Conservation (phyloP, 1,140 invertebrate genomes). For the Drosophila mayri region DNA sequence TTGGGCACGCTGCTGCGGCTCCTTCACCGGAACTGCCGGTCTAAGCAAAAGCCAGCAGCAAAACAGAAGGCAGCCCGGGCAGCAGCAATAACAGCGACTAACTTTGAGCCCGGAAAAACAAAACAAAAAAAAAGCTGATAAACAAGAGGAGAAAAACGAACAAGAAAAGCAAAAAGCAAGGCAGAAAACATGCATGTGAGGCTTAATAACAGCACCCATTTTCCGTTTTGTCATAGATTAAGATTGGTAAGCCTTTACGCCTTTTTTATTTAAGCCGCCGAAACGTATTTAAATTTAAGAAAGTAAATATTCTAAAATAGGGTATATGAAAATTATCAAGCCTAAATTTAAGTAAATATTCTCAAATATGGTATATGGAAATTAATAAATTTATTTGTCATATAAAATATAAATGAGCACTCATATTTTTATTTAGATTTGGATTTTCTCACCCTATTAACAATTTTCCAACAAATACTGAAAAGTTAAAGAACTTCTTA, state of each 20-base stretch:
- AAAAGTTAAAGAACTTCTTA: neutral
- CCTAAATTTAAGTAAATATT: too few species aligned
- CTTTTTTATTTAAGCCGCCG: neutral
- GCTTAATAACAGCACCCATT: slow-evolving; percentile 20
- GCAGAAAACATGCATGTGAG: slow-evolving; percentile 33
- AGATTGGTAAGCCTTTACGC: neutral
- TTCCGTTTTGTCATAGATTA: slow-evolving; percentile 11
- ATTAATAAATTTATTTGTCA: neutral
- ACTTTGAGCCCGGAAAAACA: slow-evolving; percentile 20
- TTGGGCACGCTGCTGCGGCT: slow-evolving; percentile 70
- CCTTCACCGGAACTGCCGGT: slow-evolving; percentile 60
- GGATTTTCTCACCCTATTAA: too few species aligned
- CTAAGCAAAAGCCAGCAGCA: slow-evolving; percentile 49
- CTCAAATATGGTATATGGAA: too few species aligned
- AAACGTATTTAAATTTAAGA: neutral
- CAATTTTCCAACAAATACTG: neutral
- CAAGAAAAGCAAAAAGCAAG: slow-evolving; percentile 5
- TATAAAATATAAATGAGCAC: neutral
- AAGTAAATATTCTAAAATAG: too few species aligned
- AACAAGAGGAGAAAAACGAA: slow-evolving; percentile 17
- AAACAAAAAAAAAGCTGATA: neutral
- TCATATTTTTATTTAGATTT: neutral
- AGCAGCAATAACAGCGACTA: slow-evolving; percentile 21
- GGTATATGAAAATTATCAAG: too few species aligned
- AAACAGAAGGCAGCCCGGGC: slow-evolving; percentile 12